A percentile compares a stretch with the other conserved stretches of the same genome.
phyloP scores from a whole-genome alignment of 2,888 invertebrate species.

The Scaptomyza tumidula region DNA sequence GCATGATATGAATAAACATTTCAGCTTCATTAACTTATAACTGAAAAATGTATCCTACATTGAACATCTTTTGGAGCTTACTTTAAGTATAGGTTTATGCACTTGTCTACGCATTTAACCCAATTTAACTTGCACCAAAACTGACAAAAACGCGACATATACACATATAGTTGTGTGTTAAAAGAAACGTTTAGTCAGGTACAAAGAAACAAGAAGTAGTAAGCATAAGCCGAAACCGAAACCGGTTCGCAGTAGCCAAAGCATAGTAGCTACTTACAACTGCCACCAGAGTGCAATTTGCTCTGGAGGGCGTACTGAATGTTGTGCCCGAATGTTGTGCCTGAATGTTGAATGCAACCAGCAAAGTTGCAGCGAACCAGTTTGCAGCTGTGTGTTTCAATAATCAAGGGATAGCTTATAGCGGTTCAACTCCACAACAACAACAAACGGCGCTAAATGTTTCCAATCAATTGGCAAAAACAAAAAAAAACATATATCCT shows the following conservation, averaged over 20 bases:
- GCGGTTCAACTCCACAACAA: conserved; percentile 39
- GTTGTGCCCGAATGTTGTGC: not conserved
- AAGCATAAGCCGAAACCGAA: conserved; percentile 44
- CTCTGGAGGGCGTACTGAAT: conserved; percentile 11
- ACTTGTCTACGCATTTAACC: conserved; percentile 20
- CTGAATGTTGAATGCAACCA: not conserved
- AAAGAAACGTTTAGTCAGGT: conserved; percentile 71
- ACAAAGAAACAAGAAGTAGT: conserved; percentile 42
- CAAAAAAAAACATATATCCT: conserved; percentile 15
- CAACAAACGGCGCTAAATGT: conserved; percentile 27
- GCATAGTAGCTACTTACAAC: conserved; percentile 30
- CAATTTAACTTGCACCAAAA: conserved; percentile 22
- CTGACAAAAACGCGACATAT: conserved; percentile 5
- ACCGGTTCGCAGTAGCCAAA: conserved; percentile 54
- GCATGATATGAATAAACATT: too few relatives aligned
- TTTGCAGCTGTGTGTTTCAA: conserved; percentile 74
- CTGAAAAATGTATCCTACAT: too few relatives aligned
- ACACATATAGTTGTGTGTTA: not conserved
- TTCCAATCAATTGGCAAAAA: conserved; percentile 24
- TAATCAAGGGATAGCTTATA: conserved; percentile 72
- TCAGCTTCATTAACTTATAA: too few relatives aligned
- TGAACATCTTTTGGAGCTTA: too few relatives aligned
- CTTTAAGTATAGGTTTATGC: not conserved
- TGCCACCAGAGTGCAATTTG: conserved; percentile 29
- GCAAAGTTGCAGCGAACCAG: conserved; percentile 52